phyloP scores from a whole-genome alignment of 2,113 vertebrate species.

The Brachyhypopomus occidentalis region DNA sequence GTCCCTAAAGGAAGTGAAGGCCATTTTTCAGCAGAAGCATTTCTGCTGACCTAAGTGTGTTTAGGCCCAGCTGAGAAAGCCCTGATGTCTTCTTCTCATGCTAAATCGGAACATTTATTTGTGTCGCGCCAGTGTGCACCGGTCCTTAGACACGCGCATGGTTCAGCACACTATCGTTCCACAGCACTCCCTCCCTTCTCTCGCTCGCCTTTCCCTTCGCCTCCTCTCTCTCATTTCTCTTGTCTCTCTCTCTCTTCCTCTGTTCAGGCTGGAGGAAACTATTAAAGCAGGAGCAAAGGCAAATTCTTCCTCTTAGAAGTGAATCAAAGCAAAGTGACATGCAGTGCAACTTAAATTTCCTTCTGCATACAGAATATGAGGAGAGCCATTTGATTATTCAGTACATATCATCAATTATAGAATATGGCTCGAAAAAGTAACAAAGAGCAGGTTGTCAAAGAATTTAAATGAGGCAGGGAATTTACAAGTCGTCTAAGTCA shows the following conservation, averaged over 20 bases:
- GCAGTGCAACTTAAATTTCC: constrained; percentile 59
- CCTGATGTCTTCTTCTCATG: constrained; percentile 34
- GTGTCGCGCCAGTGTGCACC: background rate
- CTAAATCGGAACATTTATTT: constrained; percentile 33
- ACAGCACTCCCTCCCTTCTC: background rate
- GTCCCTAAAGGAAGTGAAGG: constrained; percentile 9
- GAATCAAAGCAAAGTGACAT: constrained; percentile 51
- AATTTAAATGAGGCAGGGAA: constrained; percentile 28
- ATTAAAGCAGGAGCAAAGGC: constrained; percentile 37
- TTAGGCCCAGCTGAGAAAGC: constrained; percentile 5
- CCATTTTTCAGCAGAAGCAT: constrained; percentile 18
- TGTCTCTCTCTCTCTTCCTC: background rate
- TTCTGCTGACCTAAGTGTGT: constrained; percentile 33
- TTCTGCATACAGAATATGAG: constrained; percentile 40
- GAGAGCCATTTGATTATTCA: constrained; percentile 40
- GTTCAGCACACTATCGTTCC: background rate
- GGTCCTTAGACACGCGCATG: constrained; percentile 7
- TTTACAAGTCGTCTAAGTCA: background rate
- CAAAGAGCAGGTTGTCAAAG: constrained; percentile 11
- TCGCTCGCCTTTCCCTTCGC: background rate
- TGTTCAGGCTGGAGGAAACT: constrained; percentile 34
- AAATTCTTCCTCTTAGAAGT: constrained; percentile 29
- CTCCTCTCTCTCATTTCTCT: background rate
- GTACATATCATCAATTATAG: constrained; percentile 35
- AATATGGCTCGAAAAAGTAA: constrained; percentile 34